Percentiles rank a stretch among this genome's conserved stretches.
Evolutionary conservation across 2,113 vertebrate species (phyloP).

Genomic region (Callospermophilus lateralis): DNA sequence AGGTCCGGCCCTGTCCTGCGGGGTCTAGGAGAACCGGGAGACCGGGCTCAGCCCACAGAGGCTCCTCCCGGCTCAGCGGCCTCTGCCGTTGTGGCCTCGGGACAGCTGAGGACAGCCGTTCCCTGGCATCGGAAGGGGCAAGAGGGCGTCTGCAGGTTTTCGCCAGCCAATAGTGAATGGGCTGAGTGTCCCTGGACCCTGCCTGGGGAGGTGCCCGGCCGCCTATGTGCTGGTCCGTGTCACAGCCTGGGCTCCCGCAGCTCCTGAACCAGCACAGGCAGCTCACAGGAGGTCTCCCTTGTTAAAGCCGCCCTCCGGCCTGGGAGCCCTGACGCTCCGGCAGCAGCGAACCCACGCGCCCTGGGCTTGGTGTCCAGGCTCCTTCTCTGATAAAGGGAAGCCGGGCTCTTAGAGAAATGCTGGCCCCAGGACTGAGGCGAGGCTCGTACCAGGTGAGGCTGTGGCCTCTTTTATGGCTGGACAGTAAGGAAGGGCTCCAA

Average conservation of each 20-base stretch:
- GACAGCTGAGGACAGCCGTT: not conserved
- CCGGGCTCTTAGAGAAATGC: not conserved
- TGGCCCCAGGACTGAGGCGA: not conserved
- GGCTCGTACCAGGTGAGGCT: not conserved
- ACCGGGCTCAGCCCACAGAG: not conserved
- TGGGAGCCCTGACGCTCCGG: not conserved
- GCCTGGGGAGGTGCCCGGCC: not conserved
- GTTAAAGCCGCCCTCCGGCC: not conserved
- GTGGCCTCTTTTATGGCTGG: not conserved
- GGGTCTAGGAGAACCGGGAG: not conserved
- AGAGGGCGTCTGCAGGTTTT: not conserved
- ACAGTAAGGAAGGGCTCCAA: not conserved
- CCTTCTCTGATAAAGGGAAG: not conserved
- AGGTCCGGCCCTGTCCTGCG: fast-evolving
- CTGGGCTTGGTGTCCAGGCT: not conserved
- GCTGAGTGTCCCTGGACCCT: not conserved
- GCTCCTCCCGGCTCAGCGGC: no score
- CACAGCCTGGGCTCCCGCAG: not conserved
- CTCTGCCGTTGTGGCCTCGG: no score
- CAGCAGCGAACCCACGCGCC: not conserved
- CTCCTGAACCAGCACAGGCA: not conserved
- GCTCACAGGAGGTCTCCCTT: not conserved
- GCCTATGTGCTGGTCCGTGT: fast-evolving
- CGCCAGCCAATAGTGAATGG: fast-evolving
- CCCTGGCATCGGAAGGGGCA: not conserved